Evolutionary conservation across 2,797 vertebrate species (phyloP).

Genomic region (Arvicola amphibius): DNA sequence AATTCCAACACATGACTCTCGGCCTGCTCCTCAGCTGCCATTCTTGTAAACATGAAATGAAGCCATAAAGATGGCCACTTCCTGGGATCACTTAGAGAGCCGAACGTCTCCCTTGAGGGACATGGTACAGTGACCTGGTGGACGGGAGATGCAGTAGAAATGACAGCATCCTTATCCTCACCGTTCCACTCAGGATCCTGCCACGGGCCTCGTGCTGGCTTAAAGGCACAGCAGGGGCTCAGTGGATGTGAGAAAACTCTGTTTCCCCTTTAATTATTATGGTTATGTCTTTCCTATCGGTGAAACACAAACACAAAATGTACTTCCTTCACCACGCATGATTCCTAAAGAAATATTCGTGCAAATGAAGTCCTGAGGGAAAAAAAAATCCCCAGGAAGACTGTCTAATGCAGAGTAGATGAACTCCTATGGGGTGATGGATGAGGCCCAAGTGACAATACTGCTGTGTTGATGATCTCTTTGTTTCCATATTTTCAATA

Average conservation of each 20-base stretch:
- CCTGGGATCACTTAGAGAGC: background rate
- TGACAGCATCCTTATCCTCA: background rate
- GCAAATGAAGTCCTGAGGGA: background rate
- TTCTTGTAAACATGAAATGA: background rate
- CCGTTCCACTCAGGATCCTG: background rate
- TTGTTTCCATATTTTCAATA: background rate
- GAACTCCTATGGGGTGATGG: background rate
- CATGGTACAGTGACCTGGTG: background rate
- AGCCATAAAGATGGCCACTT: background rate
- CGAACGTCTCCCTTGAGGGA: background rate
- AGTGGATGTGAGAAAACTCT: background rate
- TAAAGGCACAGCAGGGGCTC: background rate
- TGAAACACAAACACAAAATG: background rate
- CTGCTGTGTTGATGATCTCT: background rate
- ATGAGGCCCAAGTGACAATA: no score
- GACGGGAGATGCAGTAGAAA: background rate
- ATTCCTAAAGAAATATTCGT: background rate
- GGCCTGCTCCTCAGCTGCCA: background rate
- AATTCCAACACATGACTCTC: accelerated
- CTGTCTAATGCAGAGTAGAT: background rate
- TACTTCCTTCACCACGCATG: background rate
- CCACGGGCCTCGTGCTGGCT: background rate
- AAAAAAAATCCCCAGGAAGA: background rate
- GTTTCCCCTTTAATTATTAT: background rate
- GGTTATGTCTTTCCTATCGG: background rate